Evolutionary conservation across 92 coral and sea anemone species (phyloP).

Genomic region (Parazoanthus swiftii): DNA sequence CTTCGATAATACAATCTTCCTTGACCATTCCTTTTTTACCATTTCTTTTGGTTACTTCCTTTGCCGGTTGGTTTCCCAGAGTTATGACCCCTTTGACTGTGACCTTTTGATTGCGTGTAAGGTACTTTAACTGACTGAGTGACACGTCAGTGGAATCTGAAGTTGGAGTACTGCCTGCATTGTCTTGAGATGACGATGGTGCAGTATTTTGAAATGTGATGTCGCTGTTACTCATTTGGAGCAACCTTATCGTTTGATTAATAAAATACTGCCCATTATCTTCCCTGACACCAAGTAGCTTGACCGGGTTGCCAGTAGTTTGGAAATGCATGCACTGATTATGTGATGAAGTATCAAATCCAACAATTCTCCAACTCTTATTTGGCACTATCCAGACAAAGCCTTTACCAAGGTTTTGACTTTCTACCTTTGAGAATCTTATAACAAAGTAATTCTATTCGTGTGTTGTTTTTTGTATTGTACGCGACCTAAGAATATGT

Average conservation of each 20-base stretch:
- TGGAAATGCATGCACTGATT: too few relatives aligned
- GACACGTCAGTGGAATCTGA: conserved; percentile 48
- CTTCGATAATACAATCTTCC: conserved; percentile 62
- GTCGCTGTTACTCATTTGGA: conserved; percentile 43
- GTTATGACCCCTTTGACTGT: conserved; percentile 50
- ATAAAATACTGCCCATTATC: conserved; percentile 49
- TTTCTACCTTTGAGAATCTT: too few relatives aligned
- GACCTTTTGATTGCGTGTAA: conserved; percentile 52
- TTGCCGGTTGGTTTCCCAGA: conserved; percentile 43
- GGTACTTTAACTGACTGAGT: conserved; percentile 35
- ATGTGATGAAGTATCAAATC: too few relatives aligned
- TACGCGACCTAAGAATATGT: too few relatives aligned
- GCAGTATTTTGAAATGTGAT: conserved; percentile 39
- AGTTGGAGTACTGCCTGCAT: neutral
- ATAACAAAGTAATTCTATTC: too few relatives aligned
- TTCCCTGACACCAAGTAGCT: conserved; percentile 45
- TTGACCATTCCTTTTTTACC: conserved; percentile 45
- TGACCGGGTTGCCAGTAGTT: too few relatives aligned
- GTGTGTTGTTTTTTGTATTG: too few relatives aligned
- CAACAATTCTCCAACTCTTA: too few relatives aligned
- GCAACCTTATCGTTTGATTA: conserved; percentile 39
- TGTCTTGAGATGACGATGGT: conserved; percentile 16
- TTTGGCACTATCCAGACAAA: too few relatives aligned
- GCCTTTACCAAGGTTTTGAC: too few relatives aligned
- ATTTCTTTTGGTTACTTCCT: conserved; percentile 52